Evolutionary conservation across 1,140 invertebrate species (phyloP), one percentile per base, ranked within the genome.

Genomic region (Bacillus rossius): DNA sequence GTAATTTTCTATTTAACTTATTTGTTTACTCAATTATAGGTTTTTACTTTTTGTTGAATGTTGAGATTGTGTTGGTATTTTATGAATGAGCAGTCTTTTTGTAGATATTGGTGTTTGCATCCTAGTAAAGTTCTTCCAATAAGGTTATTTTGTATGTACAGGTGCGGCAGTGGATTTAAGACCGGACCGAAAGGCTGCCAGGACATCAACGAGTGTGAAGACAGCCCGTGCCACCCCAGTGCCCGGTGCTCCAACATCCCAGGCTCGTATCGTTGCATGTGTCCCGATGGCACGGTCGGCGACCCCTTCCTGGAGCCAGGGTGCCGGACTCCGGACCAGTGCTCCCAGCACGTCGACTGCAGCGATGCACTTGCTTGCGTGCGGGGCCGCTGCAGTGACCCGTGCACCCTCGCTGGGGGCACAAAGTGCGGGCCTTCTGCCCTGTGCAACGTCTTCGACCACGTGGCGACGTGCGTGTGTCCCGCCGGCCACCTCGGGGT

Each of bases 401-500:
- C 89, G 1, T 93, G 90, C 65, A 72, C 77, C 4, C 19, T 23
- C 14, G 73, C 74, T 16, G 78, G 80, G 2, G 57, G 29, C 34
- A 29, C 37, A 43, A 41, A 48, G 26, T 93, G 91, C 69, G 90
- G 89, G 2, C 68, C 78, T 8, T 86, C 88, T 66, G 87, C 90
- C 0, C 57, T 84, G 17, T 93, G 91, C 68, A 79, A 79, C 34
- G 83, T 87, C 0, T 73, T 82, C 17, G 83, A 86, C 66, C 91
- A 94, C 60, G 76, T 75, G 55, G 79, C 86, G 1, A 69, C 78
- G 14, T 92, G 89, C 67, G 73, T 79, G 41, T 94, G 92, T 71
- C 86, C 88, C 43, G 77, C 83, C 55, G 89, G 89, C 16, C 86
- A 87, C 69, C 76, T 91, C 13, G 92, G 92, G 3, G 89, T 94